Base-by-base conservation (phyloP, 2,113 vertebrate species). In the Sinocyclocheilus anshuiensis region DNA sequence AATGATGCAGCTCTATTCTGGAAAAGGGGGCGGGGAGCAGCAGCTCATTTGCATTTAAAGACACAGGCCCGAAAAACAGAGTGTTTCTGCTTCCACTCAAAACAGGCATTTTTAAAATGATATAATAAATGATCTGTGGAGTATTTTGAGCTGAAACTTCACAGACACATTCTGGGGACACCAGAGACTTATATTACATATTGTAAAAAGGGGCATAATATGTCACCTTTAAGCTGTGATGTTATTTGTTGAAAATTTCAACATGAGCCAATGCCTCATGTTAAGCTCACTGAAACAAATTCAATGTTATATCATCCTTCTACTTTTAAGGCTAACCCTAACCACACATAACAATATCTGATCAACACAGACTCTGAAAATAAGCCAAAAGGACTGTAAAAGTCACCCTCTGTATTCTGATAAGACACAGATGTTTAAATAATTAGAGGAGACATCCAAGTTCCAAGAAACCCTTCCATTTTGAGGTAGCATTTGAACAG, bases 371-470 rank as follows among this genome's bases (percentile, higher is more conserved):
- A 45, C 22, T 22, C 71, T 77, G 1, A 26, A 53, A 57, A 29
- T 29, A 77, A 20, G 16, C 50, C 8, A 33, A 33, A 6, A 26
- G 45, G n/a, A 26, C 45, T 26, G 8, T 76, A 9, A 50, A 24
- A 75, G 71, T 45, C 22, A 45, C n/a, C 48, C 15, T 24, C 16
- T 57, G 20, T 61, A 61, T 79, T 79, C 53, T 79, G 29, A 61
- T 61, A 15, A 79, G 22, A 42, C 55, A 61, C 55, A 61, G 77
- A 79, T 79, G 77, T n/a, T 79, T 77, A 55, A 29, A 77, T 26
- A 53, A 53, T 26, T 29, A 5, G 75, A 55, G 24, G 48, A 79
- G 55, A 61, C 55, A 8, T 39, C 20, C 26, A 61, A 22, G 33
- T 79, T 79, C 74, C 74, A 18, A 76, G 45, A 76, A 76, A 76